Percentiles rank a stretch among this genome's conserved stretches.
phyloP scores from a whole-genome alignment of 1,140 invertebrate genomes.

The Drosophila lini region DNA sequence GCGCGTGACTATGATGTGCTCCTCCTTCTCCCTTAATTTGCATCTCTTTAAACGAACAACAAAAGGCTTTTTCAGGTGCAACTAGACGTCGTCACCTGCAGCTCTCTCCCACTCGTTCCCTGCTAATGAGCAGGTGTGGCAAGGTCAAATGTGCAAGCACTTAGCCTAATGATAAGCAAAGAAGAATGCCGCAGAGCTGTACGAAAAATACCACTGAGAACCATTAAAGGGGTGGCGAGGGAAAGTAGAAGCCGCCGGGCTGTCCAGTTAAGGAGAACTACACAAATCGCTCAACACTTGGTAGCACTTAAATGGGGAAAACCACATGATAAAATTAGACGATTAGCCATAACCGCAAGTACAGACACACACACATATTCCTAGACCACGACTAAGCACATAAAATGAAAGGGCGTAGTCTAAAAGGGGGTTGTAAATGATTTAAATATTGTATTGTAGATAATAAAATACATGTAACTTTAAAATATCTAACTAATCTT shows the following conservation, averaged over 20 bases:
- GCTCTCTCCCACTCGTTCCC: neutral
- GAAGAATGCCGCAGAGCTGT: slow-evolving; percentile 23
- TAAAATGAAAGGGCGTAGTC: neutral
- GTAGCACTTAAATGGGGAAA: slow-evolving; percentile 75
- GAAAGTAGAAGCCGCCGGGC: neutral
- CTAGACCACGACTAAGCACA: slow-evolving; percentile 1
- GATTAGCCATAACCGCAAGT: slow-evolving; percentile 70
- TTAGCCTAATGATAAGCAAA: slow-evolving; percentile 52
- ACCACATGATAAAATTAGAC: slow-evolving; percentile 82
- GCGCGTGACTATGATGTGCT: slow-evolving; percentile 49
- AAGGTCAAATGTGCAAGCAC: slow-evolving; percentile 51
- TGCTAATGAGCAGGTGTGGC: slow-evolving; percentile 38
- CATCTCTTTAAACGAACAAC: slow-evolving; percentile 51
- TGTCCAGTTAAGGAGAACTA: slow-evolving; percentile 33
- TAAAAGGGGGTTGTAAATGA: neutral
- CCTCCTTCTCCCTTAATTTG: slow-evolving; percentile 60
- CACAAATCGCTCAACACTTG: slow-evolving; percentile 77
- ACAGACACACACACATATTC: slow-evolving; percentile 18
- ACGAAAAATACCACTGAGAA: slow-evolving; percentile 24
- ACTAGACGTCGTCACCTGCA: slow-evolving; percentile 19
- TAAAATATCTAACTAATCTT: neutral
- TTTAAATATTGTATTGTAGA: neutral
- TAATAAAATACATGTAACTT: neutral
- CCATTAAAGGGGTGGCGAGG: neutral
- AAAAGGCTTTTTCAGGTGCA: slow-evolving; percentile 59